phyloP scores from a whole-genome alignment of 2,113 vertebrate genomes.

The Xiphophorus hellerii region DNA sequence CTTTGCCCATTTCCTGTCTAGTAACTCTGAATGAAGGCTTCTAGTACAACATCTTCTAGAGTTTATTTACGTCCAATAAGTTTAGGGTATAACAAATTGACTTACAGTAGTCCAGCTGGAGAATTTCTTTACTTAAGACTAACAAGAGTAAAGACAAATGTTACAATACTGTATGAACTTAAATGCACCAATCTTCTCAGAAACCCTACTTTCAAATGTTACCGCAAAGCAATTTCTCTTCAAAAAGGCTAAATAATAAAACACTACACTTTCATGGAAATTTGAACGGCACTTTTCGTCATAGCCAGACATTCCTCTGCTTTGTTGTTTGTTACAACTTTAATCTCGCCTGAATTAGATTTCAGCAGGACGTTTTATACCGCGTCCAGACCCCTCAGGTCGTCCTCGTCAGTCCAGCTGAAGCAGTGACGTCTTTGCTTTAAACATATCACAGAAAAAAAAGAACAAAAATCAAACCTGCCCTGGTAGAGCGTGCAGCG shows the following conservation, averaged over 20 bases:
- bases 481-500: slow-evolving; percentile 1
- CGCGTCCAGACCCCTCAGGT: slow-evolving; percentile 39
- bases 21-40: no score
- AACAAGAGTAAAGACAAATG: background rate
- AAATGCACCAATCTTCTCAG: no score
- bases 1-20: no score
- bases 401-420: slow-evolving; percentile 18
- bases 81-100: background rate
- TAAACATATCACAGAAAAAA: slow-evolving; percentile 23
- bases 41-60: background rate
- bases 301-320: slow-evolving; percentile 57
- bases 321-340: slow-evolving; percentile 27
- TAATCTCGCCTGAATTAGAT: slow-evolving; percentile 52
- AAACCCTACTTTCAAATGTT: background rate
- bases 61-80: background rate
- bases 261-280: background rate
- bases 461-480: background rate
- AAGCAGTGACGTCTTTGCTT: slow-evolving; percentile 5
- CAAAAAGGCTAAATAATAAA: background rate
- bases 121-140: background rate
- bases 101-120: background rate
- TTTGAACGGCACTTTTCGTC: background rate
- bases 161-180: no score
- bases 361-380: slow-evolving; percentile 54
- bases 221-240: background rate